phyloP scores from a whole-genome alignment of 92 coral and sea anemone genomes.

The Muricea muricata region DNA sequence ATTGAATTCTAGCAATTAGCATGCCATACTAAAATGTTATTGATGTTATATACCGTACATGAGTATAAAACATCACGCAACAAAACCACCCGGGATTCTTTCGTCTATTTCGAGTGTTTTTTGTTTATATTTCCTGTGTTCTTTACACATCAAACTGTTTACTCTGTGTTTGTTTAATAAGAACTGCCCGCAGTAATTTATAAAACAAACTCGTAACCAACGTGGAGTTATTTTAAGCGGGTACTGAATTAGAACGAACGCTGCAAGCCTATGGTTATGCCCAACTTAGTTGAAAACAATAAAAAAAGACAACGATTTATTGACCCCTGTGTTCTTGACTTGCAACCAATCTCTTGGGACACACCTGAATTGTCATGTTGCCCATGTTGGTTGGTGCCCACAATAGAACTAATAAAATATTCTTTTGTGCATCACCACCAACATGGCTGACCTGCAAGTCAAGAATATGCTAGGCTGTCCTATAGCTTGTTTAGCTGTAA shows the following conservation, averaged over 20 bases:
- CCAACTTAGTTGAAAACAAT: not conserved
- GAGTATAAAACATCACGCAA: too few relatives aligned
- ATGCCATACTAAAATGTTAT: not conserved
- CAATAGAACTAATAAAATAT: too few relatives aligned
- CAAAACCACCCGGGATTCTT: not conserved
- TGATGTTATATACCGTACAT: too few relatives aligned
- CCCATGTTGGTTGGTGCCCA: too few relatives aligned
- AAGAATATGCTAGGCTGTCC: too few relatives aligned
- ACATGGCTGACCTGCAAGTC: too few relatives aligned
- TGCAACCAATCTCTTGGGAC: too few relatives aligned
- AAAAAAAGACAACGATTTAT: not conserved
- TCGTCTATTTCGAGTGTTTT: not conserved
- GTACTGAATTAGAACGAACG: too few relatives aligned
- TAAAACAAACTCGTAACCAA: not conserved
- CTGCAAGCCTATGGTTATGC: not conserved
- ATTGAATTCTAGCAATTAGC: not conserved
- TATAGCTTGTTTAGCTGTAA: too few relatives aligned
- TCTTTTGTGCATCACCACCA: too few relatives aligned
- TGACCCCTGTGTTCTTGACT: too few relatives aligned
- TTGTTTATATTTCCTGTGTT: not conserved
- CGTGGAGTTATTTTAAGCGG: not conserved
- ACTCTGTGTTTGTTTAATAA: not conserved
- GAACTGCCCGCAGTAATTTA: not conserved
- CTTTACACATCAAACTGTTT: conserved; percentile 3
- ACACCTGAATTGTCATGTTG: too few relatives aligned